Base-by-base conservation (phyloP, 2,888 invertebrate genomes). In the Caradrina kadenii region DNA sequence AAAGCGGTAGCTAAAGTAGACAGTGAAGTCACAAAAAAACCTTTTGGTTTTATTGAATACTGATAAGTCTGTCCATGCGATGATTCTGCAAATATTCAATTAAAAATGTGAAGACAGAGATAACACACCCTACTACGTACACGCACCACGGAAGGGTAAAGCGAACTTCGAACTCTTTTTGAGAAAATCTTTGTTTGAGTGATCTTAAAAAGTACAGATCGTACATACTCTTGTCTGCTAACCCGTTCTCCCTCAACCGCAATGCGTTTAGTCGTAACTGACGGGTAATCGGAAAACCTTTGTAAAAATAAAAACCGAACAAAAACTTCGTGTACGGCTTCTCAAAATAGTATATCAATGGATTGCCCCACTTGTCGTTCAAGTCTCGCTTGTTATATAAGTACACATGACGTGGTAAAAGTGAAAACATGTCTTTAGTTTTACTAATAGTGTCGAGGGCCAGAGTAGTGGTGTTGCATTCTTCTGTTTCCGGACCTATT, bases 71-170 rank as follows among this genome's bases (percentile, higher is more conserved):
- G 35, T 35, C 1, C 35, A 35, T 8, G 35, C 35, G 35, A 35
- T 39, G 39, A 13, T 39, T 39, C 39, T 39, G 39, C 13, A 39
- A 13, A 39, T 13, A 19, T 69, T 84, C 83, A 17, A 83, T 22
- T 0, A 77, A 7, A 48, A 84, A 83, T 19, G 63, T 19, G 1
- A 73, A 6, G 13, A 58, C 39, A 15, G 85, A 68, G 7, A 79
- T 22, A 31, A 42, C 11, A 42, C 73, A 81, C 15, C 83, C 83
- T 13, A 53, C n/a, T 8, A 45, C 17, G 17, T 79, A 83, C 19
- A 84, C 61, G 15, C 45, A 17, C 83, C 83, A 84, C 0, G 85
- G 83, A 4, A 73, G 8, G 21, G 63, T 22, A 53, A 85, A 85
- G 8, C 81, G 69, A 52, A 55, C 64, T 49, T 74, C 69, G 2